Base-by-base conservation (phyloP, 2,888 invertebrate species). In the Drosophila anomalipes region DNA sequence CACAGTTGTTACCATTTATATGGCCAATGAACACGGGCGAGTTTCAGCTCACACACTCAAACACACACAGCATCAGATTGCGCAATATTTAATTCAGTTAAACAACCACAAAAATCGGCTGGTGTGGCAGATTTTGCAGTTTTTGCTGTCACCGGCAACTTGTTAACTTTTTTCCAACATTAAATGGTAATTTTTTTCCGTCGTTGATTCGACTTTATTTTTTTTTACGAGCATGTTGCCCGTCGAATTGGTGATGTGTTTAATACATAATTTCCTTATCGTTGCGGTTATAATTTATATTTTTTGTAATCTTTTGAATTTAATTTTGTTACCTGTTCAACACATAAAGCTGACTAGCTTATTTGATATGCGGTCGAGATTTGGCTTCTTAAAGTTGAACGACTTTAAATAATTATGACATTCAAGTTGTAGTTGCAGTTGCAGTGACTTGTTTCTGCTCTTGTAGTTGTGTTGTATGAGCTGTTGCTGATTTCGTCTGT, bases 261-360 rank as follows among this genome's bases (percentile, higher is more conserved):
- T 90, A 86, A 85, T 87, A 86, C 80, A 88, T 86, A 88, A 88
- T 88, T 90, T 90, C 89, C 90, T 87, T 86, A 89, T 89, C 89
- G 79, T 62, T 74, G 77, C 35, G 47, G 47, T 70, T 65, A 56
- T 59, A 74, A 74, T 74, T 74, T 59, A 41, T 47, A 30, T 57
- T 41, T 54, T 58, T 69, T 41, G 32, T 62, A 54, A 57, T 57
- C 57, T 57, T 63, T 53, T 47, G 28, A 47, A 26, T 47, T 47
- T 4, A 47, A 47, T 47, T 58, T 41, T 52, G 54, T 39, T 54
- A 28, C 35, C 56, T 53, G 74, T 39, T 52, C 30, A 47, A 37
- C 26, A 12, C 32, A 32, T 62, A 58, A 59, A 59, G 57, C 41
- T 69, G 63, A 19, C 51, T 32, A 64, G 41, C 39, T 69, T 72